A percentile compares a stretch with the other conserved stretches of the same genome.
Evolutionary conservation across 2,797 vertebrate species (phyloP).

Genomic region (Sebastes elongatus): DNA sequence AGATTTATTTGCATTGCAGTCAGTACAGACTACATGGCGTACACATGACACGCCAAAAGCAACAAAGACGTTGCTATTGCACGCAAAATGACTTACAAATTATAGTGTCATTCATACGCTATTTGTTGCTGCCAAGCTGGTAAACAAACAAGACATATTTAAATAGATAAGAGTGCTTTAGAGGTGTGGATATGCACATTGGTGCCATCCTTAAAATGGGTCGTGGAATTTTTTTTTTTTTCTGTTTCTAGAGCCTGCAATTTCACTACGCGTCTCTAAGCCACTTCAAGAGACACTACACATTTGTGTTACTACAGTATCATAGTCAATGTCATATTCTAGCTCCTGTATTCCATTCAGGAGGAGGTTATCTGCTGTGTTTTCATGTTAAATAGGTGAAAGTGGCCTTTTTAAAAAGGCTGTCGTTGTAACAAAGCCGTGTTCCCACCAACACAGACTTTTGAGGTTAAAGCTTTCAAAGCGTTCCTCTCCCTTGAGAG

Average conservation of each 20-base stretch:
- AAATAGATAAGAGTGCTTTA: no score
- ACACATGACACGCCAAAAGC: not conserved
- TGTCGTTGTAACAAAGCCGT: not conserved
- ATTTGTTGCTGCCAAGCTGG: not conserved
- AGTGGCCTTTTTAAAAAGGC: not conserved
- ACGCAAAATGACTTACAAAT: not conserved
- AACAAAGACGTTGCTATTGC: not conserved
- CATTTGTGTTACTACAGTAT: not conserved
- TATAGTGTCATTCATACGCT: not conserved
- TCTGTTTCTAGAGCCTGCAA: not conserved
- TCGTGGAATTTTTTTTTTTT: fast-evolving
- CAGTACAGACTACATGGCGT: not conserved
- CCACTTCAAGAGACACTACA: not conserved
- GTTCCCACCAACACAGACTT: constrained; percentile 1
- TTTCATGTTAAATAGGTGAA: not conserved
- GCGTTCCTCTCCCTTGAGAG: constrained; percentile 7
- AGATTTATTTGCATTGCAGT: not conserved
- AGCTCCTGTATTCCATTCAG: not conserved
- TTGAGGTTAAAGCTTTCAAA: constrained; percentile 14
- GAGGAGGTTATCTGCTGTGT: not conserved
- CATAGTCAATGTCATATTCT: not conserved
- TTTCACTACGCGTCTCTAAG: not conserved
- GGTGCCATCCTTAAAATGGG: not conserved
- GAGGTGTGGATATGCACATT: no score
- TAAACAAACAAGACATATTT: no score